Percentiles rank a stretch among this genome's conserved stretches.
Conservation (phyloP, 2,113 vertebrate genomes). For the Phrynocephalus versicolor region DNA sequence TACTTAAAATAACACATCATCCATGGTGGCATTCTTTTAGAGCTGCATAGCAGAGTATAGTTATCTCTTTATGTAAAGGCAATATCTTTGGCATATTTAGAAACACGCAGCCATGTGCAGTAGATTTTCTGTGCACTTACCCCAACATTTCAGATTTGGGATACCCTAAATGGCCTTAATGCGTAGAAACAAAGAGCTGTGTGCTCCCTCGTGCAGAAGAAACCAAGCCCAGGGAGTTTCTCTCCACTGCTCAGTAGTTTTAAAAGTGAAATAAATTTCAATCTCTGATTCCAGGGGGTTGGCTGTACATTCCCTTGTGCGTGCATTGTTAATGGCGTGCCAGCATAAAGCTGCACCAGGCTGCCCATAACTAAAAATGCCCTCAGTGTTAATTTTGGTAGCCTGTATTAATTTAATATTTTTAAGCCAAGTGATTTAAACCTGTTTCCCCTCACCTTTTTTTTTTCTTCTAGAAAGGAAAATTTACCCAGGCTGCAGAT, state of each 20-base stretch:
- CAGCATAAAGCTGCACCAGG: background rate
- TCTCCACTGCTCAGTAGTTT: background rate
- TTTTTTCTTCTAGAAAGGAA: slow-evolving; percentile 83
- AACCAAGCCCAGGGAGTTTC: background rate
- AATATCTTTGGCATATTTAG: no score
- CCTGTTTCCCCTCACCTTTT: background rate
- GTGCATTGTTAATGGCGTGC: background rate
- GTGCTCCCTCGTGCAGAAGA: background rate
- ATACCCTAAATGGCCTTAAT: background rate
- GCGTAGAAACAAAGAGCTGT: background rate
- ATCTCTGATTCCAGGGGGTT: background rate
- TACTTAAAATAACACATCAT: background rate
- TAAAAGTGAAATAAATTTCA: no score
- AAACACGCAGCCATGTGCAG: no score
- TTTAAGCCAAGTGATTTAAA: background rate
- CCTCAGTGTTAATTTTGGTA: background rate
- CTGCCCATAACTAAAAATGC: background rate
- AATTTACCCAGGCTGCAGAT: slow-evolving; percentile 78
- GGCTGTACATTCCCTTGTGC: background rate
- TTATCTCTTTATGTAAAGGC: no score
- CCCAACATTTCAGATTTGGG: background rate
- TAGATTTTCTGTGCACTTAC: background rate
- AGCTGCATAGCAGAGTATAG: background rate
- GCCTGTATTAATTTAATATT: background rate
- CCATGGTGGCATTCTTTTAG: background rate